Base-by-base conservation (phyloP, 2,888 invertebrate species). In the Drosophila siamana region DNA sequence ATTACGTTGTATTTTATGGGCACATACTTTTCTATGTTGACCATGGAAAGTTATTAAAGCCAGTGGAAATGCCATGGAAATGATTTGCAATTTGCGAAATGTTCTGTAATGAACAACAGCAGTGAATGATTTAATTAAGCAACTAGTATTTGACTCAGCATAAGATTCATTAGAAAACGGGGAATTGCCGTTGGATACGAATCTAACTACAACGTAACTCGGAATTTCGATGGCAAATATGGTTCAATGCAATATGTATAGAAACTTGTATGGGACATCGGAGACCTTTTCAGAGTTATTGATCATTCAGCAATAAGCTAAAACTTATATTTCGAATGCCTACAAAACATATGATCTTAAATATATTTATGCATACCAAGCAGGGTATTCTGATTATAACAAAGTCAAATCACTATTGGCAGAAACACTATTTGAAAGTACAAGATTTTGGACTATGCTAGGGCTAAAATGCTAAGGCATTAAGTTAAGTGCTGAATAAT, bases 1-100 rank as follows among this genome's bases (percentile, higher is more conserved):
- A 50, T 55, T 28, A 40, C 62, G 51, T 38, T 16, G 24, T 50
- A 74, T 30, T 9, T 78, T 67, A 40, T 62, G 63, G 73, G 67
- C 46, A 47, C 73, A 30, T 60, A 11, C 38, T 41, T 46, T 50
- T 50, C 50, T 7, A 40, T 33, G 56, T 4, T 46, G 54, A 54
- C 68, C 74, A 40, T 74, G 68, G 68, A 65, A 81, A 81, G 69
- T 63, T 66, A 85, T 84, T 87, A 78, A 59, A 74, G 51, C 47
- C 67, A 76, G 46, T 86, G 88, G 84, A 79, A 88, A 69, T 69
- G 64, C 54, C 71, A 55, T 62, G 79, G 61, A 78, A 74, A 72
- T 78, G 56, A 74, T 63, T 62, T 66, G 60, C 59, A 61, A 88
- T 86, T 82, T 63, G 55, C 48, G 38, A 80, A 60, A 65, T 65